Evolutionary conservation across 2,113 vertebrate species (phyloP), one percentile per base, ranked within the genome.

Genomic region (Xerus inauris): DNA sequence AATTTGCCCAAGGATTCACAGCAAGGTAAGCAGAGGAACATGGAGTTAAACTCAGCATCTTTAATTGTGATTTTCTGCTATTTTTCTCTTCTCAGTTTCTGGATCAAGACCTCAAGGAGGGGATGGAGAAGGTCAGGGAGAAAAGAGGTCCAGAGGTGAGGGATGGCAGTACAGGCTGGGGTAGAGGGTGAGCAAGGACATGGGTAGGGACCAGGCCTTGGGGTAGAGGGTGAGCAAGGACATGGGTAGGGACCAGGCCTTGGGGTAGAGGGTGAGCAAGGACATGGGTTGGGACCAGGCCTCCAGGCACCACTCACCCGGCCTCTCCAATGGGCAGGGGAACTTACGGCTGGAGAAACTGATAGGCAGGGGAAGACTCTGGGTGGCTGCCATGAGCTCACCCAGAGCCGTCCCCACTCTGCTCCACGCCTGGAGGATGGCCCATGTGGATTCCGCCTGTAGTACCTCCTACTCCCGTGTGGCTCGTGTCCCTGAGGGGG

Each of bases 301-400:
- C 38, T n/a, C n/a, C n/a, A n/a, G n/a, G n/a, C n/a, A n/a, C n/a
- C 24, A 4, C 28, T 65, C 64, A 13, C 38, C 5, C 4, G 8
- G 76, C 14, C 20, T 32, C 64, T 65, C 1, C 1, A 59, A 7
- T 20, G n/a, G n/a, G 11, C 62, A 35, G 38, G 38, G 38, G 40
- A 32, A 38, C 8, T 2, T 2, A 45, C 1, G n/a, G 71, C 26
- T 65, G 12, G 5, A 8, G 10, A 10, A 57, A 40, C 30, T 9
- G 6, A 83, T 59, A 16, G 49, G 0, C 75, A 65, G 40, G 69
- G 40, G 14, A 0, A 54, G 40, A 35, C 16, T 40, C 77, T 0
- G 1, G 3, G 2, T 0, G 26, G 11, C 73, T 57, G 20, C 42
- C 26, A 1, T 1, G 1, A 6, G 11, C 38, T 16, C 67, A 42